Base-by-base conservation (phyloP, 2,797 vertebrate genomes). In the Sebastiscus albofasciatus region DNA sequence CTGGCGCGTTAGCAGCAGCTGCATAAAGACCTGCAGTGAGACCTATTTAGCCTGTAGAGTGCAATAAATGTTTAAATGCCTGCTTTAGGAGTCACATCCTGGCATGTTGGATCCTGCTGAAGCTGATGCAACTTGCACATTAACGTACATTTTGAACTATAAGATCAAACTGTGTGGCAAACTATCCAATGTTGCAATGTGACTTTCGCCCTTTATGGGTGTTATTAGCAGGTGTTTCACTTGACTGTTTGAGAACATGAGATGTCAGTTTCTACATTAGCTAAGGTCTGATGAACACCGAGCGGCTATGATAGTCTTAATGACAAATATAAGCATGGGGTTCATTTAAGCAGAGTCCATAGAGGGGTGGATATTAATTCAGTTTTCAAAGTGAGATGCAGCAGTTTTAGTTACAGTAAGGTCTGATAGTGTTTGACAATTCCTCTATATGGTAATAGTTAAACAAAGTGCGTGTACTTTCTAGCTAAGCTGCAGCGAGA, bases 41-140 rank as follows among this genome's bases (percentile, higher is more conserved):
- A 59, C 56, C 29, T 29, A 42, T 79, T 78, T 73, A 83, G 39
- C 34, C 65, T 33, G 34, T 24, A 75, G 52, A 72, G 36, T 13
- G n/a, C 27, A 31, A 77, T 36, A 26, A 34, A 86, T 71, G 71
- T 82, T 82, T 76, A 54, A 73, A 68, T 77, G 54, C 22, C 66
- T 27, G 24, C 65, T 82, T 72, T 13, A 11, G 12, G 39, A 78
- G 31, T 64, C 36, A 24, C 56, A 6, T 59, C 26, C 26, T 49
- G 60, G 24, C 67, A 22, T n/a, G 34, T 58, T 46, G 27, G 31
- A 22, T 78, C 54, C 49, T 72, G 58, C 26, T 67, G 22, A 22
- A 58, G 49, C 16, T 34, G 18, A 59, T n/a, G 33, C 7, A 6
- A 34, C 26, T 61, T 31, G 33, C 14, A 33, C 11, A 33, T 27